Conservation (phyloP, 2,113 vertebrate genomes). For the Miniopterus natalensis region DNA sequence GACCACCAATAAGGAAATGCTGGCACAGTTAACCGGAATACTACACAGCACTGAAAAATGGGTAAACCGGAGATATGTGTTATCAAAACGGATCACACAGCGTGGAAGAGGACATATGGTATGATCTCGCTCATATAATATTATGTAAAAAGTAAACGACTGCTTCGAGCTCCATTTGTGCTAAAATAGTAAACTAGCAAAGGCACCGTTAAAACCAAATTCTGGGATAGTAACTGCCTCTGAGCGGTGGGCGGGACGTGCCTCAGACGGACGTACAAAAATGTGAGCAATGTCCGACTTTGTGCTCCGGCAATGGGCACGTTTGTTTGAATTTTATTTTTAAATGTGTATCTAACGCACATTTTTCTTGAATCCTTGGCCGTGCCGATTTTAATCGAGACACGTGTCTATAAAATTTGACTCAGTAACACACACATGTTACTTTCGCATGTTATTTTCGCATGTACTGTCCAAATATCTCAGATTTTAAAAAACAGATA, state of each 20-base stretch:
- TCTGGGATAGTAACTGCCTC: fast-evolving
- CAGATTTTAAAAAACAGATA: too few species aligned
- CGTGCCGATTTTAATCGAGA: too few species aligned
- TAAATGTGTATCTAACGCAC: fast-evolving
- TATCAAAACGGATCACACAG: not conserved
- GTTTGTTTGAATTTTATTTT: not conserved
- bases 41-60: not conserved
- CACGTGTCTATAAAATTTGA: fast-evolving
- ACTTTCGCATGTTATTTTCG: not conserved
- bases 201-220: fast-evolving
- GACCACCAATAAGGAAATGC: fast-evolving
- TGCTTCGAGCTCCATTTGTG: too few species aligned
- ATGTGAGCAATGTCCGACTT: fast-evolving
- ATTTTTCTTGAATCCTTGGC: not conserved
- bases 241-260: too few species aligned
- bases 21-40: not conserved
- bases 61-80: not conserved
- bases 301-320: fast-evolving
- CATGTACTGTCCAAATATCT: too few species aligned
- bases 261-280: not conserved
- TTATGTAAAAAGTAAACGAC: not conserved
- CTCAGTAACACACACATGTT: too few species aligned
- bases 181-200: not conserved
- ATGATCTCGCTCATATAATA: not conserved
- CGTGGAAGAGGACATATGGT: too few species aligned